Conservation (phyloP, 2,113 vertebrate species). For the Seriola aureovittata region DNA sequence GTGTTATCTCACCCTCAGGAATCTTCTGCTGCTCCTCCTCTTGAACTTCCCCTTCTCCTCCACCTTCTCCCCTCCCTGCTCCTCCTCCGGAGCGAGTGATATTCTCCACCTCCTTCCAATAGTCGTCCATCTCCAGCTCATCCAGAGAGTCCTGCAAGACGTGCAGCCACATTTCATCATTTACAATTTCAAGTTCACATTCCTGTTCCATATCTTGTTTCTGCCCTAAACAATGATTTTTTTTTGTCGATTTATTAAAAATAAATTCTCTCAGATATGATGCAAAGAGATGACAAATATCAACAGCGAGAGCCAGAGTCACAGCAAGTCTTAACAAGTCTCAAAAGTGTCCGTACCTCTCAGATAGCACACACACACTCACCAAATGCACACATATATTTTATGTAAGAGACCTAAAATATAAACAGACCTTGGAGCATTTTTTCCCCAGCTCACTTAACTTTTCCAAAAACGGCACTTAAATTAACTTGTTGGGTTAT, state of each 20-base stretch:
- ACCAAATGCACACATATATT: background rate
- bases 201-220: conserved; percentile 1
- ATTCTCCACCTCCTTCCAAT: conserved; percentile 94
- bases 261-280: background rate
- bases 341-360: background rate
- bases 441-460: background rate
- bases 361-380: conserved; percentile 8
- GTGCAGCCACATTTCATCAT: background rate
- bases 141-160: conserved; percentile 92
- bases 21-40: conserved; percentile 90
- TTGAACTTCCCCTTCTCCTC: conserved; percentile 84
- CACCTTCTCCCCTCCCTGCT: conserved; percentile 81
- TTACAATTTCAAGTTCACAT: background rate
- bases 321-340: conserved; percentile 27
- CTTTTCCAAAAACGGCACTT: conserved; percentile 23
- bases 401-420: background rate
- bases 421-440: conserved; percentile 18
- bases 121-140: conserved; percentile 92
- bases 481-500: background rate
- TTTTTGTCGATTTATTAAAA: background rate
- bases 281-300: background rate
- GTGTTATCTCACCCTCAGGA: conserved; percentile 88
- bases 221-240: too few species aligned
- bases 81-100: conserved; percentile 87
- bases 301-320: too few species aligned